Conservation (phyloP, 2,113 vertebrate genomes). For the Dicrurus megarhynchus region DNA sequence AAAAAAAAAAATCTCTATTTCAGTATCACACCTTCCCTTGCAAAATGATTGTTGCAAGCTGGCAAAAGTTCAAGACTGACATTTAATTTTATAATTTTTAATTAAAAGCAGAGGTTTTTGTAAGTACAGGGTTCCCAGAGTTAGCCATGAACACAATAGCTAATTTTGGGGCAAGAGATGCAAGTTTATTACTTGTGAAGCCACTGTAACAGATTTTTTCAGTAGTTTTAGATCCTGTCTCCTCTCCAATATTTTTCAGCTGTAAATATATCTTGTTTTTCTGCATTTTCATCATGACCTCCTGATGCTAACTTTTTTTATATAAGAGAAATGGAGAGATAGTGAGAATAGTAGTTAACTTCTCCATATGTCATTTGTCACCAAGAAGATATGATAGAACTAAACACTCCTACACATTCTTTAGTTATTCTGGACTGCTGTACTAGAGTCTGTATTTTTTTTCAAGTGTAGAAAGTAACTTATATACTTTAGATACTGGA, state of each 20-base stretch:
- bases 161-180: not conserved
- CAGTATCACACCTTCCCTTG: not conserved
- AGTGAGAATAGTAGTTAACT: not conserved
- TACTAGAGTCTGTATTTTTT: not conserved
- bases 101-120: not conserved
- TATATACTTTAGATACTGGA: not conserved
- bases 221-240: not conserved
- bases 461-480: not conserved
- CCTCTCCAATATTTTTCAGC: not conserved
- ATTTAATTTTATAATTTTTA: not conserved
- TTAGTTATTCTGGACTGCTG: not conserved
- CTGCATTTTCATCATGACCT: not conserved
- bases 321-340: not conserved
- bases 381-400: not conserved
- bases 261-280: not conserved
- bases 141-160: not conserved
- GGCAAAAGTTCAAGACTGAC: not conserved
- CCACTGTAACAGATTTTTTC: not conserved
- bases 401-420: not conserved
- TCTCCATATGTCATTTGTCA: not conserved
- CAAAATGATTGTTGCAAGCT: not conserved
- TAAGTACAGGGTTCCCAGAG: not conserved
- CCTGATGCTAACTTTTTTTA: not conserved
- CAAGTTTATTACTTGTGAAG: not conserved
- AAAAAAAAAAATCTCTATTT: not conserved